Evolutionary conservation across 92 coral and sea anemone species (phyloP), one percentile per base, ranked within the genome.

Genomic region (Porites evermanni): DNA sequence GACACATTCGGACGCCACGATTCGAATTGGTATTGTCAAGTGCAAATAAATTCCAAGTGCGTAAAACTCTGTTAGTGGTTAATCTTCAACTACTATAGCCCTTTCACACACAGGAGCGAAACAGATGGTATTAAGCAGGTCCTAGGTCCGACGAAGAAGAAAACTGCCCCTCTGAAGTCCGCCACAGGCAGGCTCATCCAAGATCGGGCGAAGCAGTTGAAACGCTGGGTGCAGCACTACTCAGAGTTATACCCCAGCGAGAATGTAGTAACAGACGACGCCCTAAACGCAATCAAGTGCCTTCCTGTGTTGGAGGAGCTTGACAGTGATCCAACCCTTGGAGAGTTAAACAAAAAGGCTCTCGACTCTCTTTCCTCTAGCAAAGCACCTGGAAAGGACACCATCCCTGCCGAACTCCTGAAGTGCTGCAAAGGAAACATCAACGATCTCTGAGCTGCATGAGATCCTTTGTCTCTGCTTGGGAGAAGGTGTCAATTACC

Each of bases 401-500:
- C 12, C 13, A 3, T 12, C 17, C 64, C 1, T 8, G 17, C 64
- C 64, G 64, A 3, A 59, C 12, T 12, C 17, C 17, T 59, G 12
- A 12, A 16, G 17, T 12, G 64, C 64, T 59, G 64, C 4, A 59
- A 59, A 38, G 47, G 47, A 38, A 38, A 38, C 47, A 38, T 38
- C 47, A 38, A 2, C 47, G 47, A 38, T 38, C 47, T 38, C 47
- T 38, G 47, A 38, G 47, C 47, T 38, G 47, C 47, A 38, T 38
- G 6, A 38, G 47, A 38, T 38, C 47, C 47, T 59, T 12, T 12
- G 64, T 12, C 64, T 59, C 14, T 59, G 64, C 64, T 16, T 16
- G 14, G 2, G 64, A 16, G 64, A n/a, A n/a, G n/a, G 64, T 16
- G 12, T 38, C 5, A 58, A 85, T 8, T 77, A 88, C 74, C 87